Evolutionary conservation across 2,888 invertebrate species (phyloP).

Genomic region (Cylindroiulus punctatus): DNA sequence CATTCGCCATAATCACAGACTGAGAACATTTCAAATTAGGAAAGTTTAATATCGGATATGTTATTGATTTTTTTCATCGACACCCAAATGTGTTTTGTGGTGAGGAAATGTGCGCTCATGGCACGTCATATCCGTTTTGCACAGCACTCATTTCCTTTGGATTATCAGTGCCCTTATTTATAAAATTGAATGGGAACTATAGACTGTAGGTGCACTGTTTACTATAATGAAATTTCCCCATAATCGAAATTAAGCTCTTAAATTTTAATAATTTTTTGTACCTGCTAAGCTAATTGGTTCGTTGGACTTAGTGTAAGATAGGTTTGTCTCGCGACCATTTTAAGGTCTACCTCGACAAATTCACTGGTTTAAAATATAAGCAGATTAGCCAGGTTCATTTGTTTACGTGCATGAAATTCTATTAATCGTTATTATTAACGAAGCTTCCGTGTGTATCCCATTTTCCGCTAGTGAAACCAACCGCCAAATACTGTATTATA

Average conservation of each 20-base stretch:
- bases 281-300: slow-evolving; percentile 14
- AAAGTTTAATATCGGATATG: slow-evolving; percentile 28
- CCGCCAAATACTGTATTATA: too few relatives aligned
- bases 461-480: too few relatives aligned
- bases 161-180: slow-evolving; percentile 37
- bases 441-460: too few relatives aligned
- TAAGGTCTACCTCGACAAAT: too few relatives aligned
- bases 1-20: background rate
- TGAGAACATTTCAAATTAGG: slow-evolving; percentile 39
- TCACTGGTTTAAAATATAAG: background rate
- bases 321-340: too few relatives aligned
- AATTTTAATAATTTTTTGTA: slow-evolving; percentile 25
- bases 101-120: slow-evolving; percentile 36
- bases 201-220: slow-evolving; percentile 39
- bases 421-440: background rate
- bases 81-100: slow-evolving; percentile 28
- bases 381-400: background rate
- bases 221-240: slow-evolving; percentile 37
- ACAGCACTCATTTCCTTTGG: slow-evolving; percentile 41
- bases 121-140: slow-evolving; percentile 44
- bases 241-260: slow-evolving; percentile 44
- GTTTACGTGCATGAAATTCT: background rate
- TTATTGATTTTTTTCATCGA: slow-evolving; percentile 43
- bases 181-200: slow-evolving; percentile 44
- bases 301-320: background rate